A percentile compares a stretch with the other conserved stretches of the same genome.
These are phyloP conservation scores for Etheostoma cragini DNA, from an alignment of 2,113 vertebrate genomes.

Conservation along the genomic window DNA sequence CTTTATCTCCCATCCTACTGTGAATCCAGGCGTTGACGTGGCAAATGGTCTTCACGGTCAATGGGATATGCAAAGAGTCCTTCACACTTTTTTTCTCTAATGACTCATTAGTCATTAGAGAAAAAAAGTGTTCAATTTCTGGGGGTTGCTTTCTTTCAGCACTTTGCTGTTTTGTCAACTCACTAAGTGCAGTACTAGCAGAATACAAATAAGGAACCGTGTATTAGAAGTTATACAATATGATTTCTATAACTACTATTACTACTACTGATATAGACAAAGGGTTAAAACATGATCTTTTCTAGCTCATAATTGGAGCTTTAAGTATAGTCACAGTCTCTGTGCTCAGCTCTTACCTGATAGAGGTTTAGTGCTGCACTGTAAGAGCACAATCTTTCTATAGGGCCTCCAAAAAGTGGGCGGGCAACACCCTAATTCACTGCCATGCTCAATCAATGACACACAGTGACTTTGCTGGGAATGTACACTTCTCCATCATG, in stretches of 20 bases:
- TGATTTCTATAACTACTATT: background rate
- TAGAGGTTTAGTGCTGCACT: conserved; percentile 14
- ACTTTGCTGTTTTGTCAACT: background rate
- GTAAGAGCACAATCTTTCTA: conserved; percentile 29
- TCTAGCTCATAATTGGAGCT: background rate
- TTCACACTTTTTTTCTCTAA: background rate
- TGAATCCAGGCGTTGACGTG: background rate
- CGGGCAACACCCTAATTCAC: conserved; percentile 65
- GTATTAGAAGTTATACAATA: no score
- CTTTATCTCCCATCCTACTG: conserved; percentile 2
- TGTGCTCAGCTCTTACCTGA: background rate
- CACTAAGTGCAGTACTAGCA: background rate
- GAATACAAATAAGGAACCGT: background rate
- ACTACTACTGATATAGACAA: background rate
- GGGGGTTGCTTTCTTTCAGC: background rate
- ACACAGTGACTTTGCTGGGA: conserved; percentile 54
- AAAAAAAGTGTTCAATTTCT: background rate
- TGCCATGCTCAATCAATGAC: conserved; percentile 72
- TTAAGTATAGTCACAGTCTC: background rate
- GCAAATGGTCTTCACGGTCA: background rate
- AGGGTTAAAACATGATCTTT: background rate
- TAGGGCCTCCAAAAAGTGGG: conserved; percentile 22
- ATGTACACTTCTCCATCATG: conserved; percentile 63
- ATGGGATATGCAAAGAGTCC: background rate
- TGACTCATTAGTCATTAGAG: background rate